phyloP scores from a whole-genome alignment of 1,140 invertebrate genomes.

The Drosophila erecta region DNA sequence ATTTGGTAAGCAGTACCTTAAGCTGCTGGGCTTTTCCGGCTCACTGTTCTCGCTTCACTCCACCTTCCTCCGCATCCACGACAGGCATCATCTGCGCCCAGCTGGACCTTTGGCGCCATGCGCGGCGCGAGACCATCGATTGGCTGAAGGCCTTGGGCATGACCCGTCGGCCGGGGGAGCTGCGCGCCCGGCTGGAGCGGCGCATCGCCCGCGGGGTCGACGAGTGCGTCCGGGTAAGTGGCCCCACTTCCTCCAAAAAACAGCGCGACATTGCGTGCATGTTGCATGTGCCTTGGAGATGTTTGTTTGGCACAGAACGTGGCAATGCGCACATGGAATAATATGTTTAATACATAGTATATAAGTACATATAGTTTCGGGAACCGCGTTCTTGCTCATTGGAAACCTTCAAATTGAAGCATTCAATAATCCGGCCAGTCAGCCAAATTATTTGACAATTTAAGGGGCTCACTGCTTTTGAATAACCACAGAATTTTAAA shows the following conservation, averaged over 20 bases:
- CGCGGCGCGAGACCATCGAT: conserved; percentile 89
- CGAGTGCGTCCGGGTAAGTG: conserved; percentile 87
- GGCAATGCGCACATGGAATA: too few relatives aligned
- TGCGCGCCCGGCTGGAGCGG: conserved; percentile 88
- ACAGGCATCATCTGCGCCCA: conserved; percentile 93
- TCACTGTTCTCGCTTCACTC: not conserved
- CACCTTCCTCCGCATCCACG: too few relatives aligned
- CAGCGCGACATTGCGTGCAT: too few relatives aligned
- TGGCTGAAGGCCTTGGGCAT: conserved; percentile 92
- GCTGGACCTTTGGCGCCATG: conserved; percentile 92
- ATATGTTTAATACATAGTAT: too few relatives aligned
- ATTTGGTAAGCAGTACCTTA: conserved; percentile 87
- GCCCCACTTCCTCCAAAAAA: too few relatives aligned
- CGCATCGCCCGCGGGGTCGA: conserved; percentile 88
- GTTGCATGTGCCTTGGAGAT: not conserved
- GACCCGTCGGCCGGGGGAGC: conserved; percentile 88
- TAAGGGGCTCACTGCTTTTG: too few relatives aligned
- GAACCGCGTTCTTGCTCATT: too few relatives aligned
- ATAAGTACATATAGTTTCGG: too few relatives aligned
- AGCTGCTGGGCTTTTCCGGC: not conserved
- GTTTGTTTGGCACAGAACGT: not conserved
- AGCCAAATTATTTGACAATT: too few relatives aligned
- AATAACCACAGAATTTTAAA: too few relatives aligned
- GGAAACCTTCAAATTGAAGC: too few relatives aligned
- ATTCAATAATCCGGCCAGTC: too few relatives aligned